Evolutionary conservation across 1,140 invertebrate species (phyloP).

Genomic region (Chrysopa pallens): DNA sequence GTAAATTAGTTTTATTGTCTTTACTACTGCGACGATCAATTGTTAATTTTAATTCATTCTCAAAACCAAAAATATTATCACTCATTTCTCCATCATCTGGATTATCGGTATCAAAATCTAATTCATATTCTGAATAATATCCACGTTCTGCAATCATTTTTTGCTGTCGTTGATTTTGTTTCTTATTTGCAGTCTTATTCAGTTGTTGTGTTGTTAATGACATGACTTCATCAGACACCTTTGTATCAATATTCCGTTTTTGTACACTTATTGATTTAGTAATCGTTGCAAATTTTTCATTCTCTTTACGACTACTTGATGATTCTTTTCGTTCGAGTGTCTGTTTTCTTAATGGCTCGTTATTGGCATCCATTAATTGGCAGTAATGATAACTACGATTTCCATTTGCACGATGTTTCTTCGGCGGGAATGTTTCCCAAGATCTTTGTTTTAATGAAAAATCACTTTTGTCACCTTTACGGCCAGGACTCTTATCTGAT

Average conservation of each 20-base stretch:
- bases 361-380: neutral
- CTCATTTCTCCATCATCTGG: neutral
- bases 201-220: no score
- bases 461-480: conserved; percentile 17
- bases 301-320: no score
- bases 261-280: no score
- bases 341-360: neutral
- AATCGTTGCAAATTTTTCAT: no score
- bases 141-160: conserved; percentile 10
- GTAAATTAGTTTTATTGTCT: no score
- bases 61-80: neutral
- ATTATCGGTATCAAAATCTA: conserved; percentile 11
- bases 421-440: conserved; percentile 47
- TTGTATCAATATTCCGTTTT: no score
- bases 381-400: neutral
- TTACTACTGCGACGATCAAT: neutral
- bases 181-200: no score
- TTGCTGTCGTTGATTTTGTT: conserved; percentile 15
- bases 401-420: conserved; percentile 18
- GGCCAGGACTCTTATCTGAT: conserved; percentile 28
- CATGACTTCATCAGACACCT: no score
- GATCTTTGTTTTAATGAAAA: conserved; percentile 34
- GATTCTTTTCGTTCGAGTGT: neutral
- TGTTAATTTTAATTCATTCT: neutral
- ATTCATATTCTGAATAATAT: neutral